Evolutionary conservation across 37 sponge, comb jelly and placozoan genomes (phyloP), one percentile per base, ranked within the genome.

Genomic region (Aphrocallistes beatrix): DNA sequence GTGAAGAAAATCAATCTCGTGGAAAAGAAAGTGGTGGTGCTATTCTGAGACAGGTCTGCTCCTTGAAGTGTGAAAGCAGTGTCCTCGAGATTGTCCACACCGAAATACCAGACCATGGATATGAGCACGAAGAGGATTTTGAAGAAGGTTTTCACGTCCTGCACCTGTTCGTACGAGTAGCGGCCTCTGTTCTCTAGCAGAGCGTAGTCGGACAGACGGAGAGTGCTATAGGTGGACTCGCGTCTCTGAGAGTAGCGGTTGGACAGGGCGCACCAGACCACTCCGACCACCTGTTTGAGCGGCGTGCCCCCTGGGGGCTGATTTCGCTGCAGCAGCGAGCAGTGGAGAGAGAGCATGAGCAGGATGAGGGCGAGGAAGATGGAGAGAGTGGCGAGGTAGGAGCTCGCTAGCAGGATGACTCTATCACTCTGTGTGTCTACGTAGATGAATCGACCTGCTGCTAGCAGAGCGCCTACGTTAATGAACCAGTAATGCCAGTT

Each of bases 401-500:
- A 60, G 21, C 75, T 60, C 10, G 45, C 45, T 60, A 60, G 25
- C 75, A 60, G n/a, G 3, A 6, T 21, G n/a, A 60, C n/a, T 3
- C 34, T 3, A 6, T 21, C 32, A 32, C 21, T 60, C 3, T 60
- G 8, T 6, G 1, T 32, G 6, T 3, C n/a, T 30, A 13, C 25
- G 34, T 60, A 60, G 21, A 60, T 25, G 34, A 19, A 60, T 60
- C 34, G 25, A 21, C 75, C 75, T 60, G 75, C 75, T 3, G 34
- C 75, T 6, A 60, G n/a, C 8, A 13, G 28, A 19, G 34, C 81
- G 81, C 84, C 88, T 19, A 88, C 0, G n/a, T 91, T 91, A 23
- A 85, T 82, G 69, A 49, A 47, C 91, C 91, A 91, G 48, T 91
- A 91, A 37, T 87, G 88, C 86, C 84, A 88, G 82, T 85, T 81